Conservation (phyloP, 2,888 invertebrate genomes). For the Limnephilus auricula region DNA sequence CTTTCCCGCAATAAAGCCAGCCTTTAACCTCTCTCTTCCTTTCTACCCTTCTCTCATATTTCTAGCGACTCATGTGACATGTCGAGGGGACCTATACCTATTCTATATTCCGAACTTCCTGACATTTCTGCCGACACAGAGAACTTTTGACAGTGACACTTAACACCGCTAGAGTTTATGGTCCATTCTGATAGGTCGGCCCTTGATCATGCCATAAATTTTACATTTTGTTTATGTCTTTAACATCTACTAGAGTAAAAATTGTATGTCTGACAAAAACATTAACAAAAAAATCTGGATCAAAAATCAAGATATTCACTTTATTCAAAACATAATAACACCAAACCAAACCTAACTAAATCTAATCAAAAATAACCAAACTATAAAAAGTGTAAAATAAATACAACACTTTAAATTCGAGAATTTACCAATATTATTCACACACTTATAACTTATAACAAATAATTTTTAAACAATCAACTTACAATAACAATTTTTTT, state of each 20-base stretch:
- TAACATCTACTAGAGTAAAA: neutral
- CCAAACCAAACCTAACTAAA: no score
- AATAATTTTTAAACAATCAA: no score
- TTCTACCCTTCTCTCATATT: neutral
- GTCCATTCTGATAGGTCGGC: neutral
- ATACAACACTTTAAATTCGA: no score
- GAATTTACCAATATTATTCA: no score
- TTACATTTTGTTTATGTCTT: neutral
- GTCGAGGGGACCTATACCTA: neutral
- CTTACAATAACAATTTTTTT: no score
- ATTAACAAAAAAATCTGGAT: no score
- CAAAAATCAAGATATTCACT: no score
- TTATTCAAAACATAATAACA: no score
- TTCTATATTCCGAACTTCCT: neutral
- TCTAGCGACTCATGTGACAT: neutral
- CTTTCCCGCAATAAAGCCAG: neutral
- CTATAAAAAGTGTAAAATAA: no score
- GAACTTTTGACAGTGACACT: conserved; percentile 2
- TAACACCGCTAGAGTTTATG: neutral
- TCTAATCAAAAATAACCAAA: no score
- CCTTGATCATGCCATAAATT: neutral
- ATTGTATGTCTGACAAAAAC: no score
- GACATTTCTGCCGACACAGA: neutral
- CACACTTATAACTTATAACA: no score
- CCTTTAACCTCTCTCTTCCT: neutral